Evolutionary conservation across 2,797 vertebrate species (phyloP).

Genomic region (Gymnoscopelus microlampas): DNA sequence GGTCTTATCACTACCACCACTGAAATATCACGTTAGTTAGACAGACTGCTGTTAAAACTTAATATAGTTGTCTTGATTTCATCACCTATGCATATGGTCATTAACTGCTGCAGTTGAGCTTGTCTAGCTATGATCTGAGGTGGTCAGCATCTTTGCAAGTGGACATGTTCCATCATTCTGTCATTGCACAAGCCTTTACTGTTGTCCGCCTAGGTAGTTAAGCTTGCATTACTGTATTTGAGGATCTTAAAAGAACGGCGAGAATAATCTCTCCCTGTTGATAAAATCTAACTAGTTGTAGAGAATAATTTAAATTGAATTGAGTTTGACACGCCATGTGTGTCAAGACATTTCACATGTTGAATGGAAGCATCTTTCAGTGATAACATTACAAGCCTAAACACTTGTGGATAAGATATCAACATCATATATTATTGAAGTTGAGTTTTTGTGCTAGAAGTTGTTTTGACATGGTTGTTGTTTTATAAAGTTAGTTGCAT

Average conservation of each 20-base stretch:
- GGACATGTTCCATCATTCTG: conserved; percentile 11
- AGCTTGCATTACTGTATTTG: conserved; percentile 7
- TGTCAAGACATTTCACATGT: too few relatives aligned
- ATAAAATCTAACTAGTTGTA: neutral
- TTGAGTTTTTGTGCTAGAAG: too few relatives aligned
- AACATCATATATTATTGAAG: too few relatives aligned
- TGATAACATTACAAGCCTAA: too few relatives aligned
- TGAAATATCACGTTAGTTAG: conserved; percentile 20
- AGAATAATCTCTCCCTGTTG: neutral
- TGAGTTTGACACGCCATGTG: too few relatives aligned
- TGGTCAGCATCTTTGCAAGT: conserved; percentile 3
- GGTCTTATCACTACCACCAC: too few relatives aligned
- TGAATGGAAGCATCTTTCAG: too few relatives aligned
- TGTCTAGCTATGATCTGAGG: conserved; percentile 2
- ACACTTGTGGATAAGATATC: too few relatives aligned
- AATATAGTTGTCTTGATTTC: conserved; percentile 31
- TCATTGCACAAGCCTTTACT: conserved; percentile 19
- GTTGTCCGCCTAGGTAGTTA: neutral
- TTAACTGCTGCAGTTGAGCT: conserved; percentile 1
- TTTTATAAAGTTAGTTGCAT: too few relatives aligned
- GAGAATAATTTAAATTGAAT: too few relatives aligned
- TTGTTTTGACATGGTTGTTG: too few relatives aligned
- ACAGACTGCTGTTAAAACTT: conserved; percentile 14
- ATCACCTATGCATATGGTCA: conserved; percentile 12
- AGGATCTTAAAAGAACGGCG: conserved; percentile 3